phyloP scores from a whole-genome alignment of 1,140 invertebrate species.

The Psix sp. region DNA sequence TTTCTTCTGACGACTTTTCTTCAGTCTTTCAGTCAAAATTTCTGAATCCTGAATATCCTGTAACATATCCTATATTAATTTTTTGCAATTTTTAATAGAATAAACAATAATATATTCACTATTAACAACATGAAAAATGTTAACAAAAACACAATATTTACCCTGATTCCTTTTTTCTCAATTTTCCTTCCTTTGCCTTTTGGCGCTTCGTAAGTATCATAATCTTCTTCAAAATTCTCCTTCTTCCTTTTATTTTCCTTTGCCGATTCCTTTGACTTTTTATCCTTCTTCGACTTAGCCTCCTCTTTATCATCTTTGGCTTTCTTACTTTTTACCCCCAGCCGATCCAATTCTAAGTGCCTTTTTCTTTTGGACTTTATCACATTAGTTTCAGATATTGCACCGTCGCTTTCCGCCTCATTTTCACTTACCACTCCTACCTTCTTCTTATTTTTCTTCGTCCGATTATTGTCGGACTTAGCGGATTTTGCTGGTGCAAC shows the following conservation, averaged over 20 bases:
- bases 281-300: constrained; percentile 59
- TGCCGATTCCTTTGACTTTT: constrained; percentile 65
- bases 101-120: neutral
- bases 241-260: constrained; percentile 68
- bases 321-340: constrained; percentile 57
- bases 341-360: constrained; percentile 45
- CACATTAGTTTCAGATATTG: constrained; percentile 71
- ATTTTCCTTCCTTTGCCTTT: constrained; percentile 71
- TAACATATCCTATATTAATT: no score
- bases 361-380: constrained; percentile 70
- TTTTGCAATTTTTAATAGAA: neutral
- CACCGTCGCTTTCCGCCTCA: constrained; percentile 63
- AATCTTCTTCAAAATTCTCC: constrained; percentile 72
- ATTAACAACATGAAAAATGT: neutral
- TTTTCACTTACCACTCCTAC: constrained; percentile 72
- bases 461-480: constrained; percentile 63
- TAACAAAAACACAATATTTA: constrained; percentile 18
- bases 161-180: constrained; percentile 68
- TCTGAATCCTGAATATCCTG: constrained; percentile 71
- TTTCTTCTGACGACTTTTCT: constrained; percentile 77
- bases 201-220: constrained; percentile 63
- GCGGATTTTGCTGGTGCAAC: constrained; percentile 39
- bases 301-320: constrained; percentile 72
- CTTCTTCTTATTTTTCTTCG: constrained; percentile 66
- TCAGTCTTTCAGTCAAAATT: constrained; percentile 75